phyloP scores from a whole-genome alignment of 1,140 invertebrate species.

The Coelopa frigida region DNA sequence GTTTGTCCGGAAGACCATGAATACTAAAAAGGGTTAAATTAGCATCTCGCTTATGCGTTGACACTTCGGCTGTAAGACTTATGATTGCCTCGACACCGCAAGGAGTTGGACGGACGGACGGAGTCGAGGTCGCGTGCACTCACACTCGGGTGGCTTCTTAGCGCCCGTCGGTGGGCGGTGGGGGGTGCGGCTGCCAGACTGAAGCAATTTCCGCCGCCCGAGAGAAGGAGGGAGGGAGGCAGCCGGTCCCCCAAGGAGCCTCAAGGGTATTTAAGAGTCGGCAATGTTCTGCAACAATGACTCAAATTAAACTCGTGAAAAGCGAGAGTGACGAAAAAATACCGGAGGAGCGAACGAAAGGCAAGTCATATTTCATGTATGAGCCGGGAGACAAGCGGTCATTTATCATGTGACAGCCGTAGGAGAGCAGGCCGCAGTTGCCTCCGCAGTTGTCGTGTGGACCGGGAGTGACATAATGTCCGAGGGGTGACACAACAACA shows the following conservation, averaged over 20 bases:
- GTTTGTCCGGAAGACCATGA: conserved; percentile 34
- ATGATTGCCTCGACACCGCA: background rate
- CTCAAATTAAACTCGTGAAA: conserved; percentile 7
- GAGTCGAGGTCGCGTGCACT: conserved; percentile 2
- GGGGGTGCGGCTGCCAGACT: conserved; percentile 1
- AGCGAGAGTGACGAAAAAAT: conserved; percentile 5
- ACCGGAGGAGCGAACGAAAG: conserved; percentile 7
- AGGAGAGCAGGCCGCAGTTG: conserved; percentile 3
- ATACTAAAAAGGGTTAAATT: conserved; percentile 46
- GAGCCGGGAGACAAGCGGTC: conserved; percentile 13
- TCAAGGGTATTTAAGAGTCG: conserved; percentile 15
- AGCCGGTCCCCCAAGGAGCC: no score
- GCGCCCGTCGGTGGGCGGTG: background rate
- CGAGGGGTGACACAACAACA: background rate
- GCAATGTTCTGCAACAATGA: conserved; percentile 4
- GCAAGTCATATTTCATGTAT: conserved; percentile 16
- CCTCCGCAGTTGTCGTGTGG: background rate
- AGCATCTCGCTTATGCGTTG: conserved; percentile 43
- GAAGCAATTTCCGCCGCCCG: background rate
- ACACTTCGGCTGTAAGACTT: conserved; percentile 24
- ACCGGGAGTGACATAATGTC: conserved; percentile 11
- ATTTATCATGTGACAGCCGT: conserved; percentile 18
- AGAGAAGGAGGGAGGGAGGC: conserved; percentile 1
- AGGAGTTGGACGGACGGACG: background rate
- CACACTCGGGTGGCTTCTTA: background rate